Base-by-base conservation (phyloP, 2,888 invertebrate species). In the Adelognathus sp. region DNA sequence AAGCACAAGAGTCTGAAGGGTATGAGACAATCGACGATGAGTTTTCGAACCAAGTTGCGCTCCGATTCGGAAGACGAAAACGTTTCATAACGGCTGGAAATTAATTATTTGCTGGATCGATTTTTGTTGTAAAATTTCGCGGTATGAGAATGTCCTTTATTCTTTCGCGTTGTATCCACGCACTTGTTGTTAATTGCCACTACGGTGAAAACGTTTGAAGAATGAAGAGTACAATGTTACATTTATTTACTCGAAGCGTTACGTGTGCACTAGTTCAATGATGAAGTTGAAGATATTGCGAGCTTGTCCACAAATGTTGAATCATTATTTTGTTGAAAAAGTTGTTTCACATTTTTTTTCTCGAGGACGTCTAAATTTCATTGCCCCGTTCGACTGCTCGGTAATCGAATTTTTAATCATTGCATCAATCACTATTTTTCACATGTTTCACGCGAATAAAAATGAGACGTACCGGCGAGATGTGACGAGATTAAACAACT, bases 41-140 rank as follows among this genome's bases (percentile, higher is more conserved):
- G 50, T 7, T 78, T 78, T 46, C 56, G 44, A 2, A 78, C 69
- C 11, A 70, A 31, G 29, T n/a, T 78, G 29, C 16, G 21, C 3
- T 31, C 33, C 3, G 63, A 73, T 41, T 73, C 77, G 9, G 78
- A 74, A 6, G 64, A 70, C 21, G 73, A 70, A 0, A 46, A 27
- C 3, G 18, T 52, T 31, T 63, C 18, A 27, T 73, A 69, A 46
- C 50, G 21, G 3, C 46, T 50, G 2, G n/a, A n/a, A 11, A n/a
- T 4, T 16, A 29, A 6, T 3, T 3, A 6, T 1, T 2, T 6
- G 11, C n/a, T 14, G 29, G n/a, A 24, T 52, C 5, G 16, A 14
- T n/a, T n/a, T 3, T 9, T 9, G n/a, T n/a, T 27, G 4, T 54
- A 33, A 14, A 9, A 52, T 66, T 33, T n/a, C 14, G 1, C 50